Percentiles rank a stretch among this genome's conserved stretches.
phyloP scores from a whole-genome alignment of 2,113 vertebrate genomes.

The Halichoeres trimaculatus region DNA sequence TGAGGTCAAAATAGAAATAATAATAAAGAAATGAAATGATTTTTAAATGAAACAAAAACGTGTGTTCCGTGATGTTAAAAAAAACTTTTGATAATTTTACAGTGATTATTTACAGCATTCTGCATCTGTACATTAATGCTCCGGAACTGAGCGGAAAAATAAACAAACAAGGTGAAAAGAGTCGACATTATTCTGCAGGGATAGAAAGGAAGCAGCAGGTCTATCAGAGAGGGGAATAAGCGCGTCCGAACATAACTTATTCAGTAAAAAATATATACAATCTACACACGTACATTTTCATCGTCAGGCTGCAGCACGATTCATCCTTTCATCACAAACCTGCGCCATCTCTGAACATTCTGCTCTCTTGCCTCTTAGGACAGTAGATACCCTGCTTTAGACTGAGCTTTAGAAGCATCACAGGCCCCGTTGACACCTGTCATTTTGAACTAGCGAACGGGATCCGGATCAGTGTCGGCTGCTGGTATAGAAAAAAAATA shows the following conservation, averaged over 20 bases:
- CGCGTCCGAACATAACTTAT: conserved; percentile 88
- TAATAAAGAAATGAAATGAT: conserved; percentile 50
- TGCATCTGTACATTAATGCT: conserved; percentile 81
- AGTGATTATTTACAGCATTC: conserved; percentile 89
- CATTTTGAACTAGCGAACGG: conserved; percentile 46
- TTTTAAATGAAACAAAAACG: conserved; percentile 48
- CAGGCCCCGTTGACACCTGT: conserved; percentile 65
- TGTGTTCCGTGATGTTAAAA: conserved; percentile 59
- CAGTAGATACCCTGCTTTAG: conserved; percentile 77
- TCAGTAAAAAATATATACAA: conserved; percentile 97
- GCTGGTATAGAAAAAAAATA: neutral
- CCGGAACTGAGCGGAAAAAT: conserved; percentile 61
- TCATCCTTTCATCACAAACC: conserved; percentile 67
- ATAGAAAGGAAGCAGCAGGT: conserved; percentile 44
- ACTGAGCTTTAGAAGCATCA: conserved; percentile 79
- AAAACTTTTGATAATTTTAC: conserved; percentile 70
- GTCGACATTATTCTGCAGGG: conserved; percentile 67
- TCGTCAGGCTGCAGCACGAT: conserved; percentile 83
- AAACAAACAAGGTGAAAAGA: conserved; percentile 42
- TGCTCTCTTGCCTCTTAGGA: conserved; percentile 49
- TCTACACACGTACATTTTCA: conserved; percentile 82
- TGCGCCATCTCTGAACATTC: conserved; percentile 18
- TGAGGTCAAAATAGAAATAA: conserved; percentile 53
- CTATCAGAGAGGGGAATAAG: conserved; percentile 36
- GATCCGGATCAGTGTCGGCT: conserved; percentile 62